Conservation (phyloP, 2,888 invertebrate genomes). For the Leptothorax acervorum region DNA sequence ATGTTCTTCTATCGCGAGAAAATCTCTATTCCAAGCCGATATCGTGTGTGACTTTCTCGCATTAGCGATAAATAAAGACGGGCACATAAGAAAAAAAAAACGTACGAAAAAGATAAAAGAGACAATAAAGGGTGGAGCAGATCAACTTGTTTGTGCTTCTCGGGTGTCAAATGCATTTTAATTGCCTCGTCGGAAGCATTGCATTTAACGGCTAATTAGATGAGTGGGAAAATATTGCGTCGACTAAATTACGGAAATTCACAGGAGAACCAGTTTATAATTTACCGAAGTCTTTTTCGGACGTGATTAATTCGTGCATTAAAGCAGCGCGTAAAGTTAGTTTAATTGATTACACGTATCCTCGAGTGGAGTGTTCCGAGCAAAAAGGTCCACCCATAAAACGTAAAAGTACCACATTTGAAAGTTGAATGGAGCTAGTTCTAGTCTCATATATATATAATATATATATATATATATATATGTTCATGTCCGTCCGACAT, state of each 20-base stretch:
- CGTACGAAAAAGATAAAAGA: neutral
- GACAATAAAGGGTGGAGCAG: neutral
- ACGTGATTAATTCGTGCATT: slow-evolving; percentile 28
- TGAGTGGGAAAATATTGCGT: slow-evolving; percentile 13
- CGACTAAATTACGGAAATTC: slow-evolving; percentile 35
- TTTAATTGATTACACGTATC: slow-evolving; percentile 19
- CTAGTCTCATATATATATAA: slow-evolving; percentile 6
- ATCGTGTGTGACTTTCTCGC: neutral
- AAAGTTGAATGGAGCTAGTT: slow-evolving; percentile 26
- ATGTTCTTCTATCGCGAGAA: neutral
- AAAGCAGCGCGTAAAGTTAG: slow-evolving; percentile 9
- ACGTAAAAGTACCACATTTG: neutral
- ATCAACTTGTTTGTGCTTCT: neutral
- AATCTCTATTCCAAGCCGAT: neutral
- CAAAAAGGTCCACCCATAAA: neutral
- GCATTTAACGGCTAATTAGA: slow-evolving; percentile 28
- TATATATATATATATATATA: too few relatives aligned
- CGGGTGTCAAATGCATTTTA: neutral
- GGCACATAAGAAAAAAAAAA: neutral
- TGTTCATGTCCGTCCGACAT: slow-evolving; percentile 1
- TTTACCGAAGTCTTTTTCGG: slow-evolving; percentile 1
- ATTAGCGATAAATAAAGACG: neutral
- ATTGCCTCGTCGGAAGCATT: slow-evolving; percentile 27
- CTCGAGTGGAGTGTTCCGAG: neutral
- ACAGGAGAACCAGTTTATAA: slow-evolving; percentile 13